Conservation (phyloP, 2,797 vertebrate species). For the Diceros bicornis region DNA sequence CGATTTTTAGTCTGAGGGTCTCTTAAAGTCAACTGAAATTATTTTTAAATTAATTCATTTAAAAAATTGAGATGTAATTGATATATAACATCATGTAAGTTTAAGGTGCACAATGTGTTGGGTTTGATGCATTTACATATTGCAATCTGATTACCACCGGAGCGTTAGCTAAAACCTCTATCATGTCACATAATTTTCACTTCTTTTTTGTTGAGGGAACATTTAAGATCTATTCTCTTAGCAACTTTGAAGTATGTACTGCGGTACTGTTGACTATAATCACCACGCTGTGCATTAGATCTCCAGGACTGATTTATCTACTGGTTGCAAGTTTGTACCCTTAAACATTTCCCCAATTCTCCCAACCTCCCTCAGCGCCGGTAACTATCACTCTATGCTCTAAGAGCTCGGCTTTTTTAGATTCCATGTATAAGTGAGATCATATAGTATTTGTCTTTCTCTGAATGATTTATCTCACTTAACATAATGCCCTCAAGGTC, state of each 20-base stretch:
- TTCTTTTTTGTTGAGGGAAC: not conserved
- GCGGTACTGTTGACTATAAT: not conserved
- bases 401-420: not conserved
- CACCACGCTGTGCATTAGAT: not conserved
- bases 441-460: not conserved
- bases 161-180: not conserved
- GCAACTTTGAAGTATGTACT: not conserved
- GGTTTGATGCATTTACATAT: not conserved
- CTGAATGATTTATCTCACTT: not conserved
- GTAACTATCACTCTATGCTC: no score
- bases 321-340: not conserved
- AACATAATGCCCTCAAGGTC: not conserved
- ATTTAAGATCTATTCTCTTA: not conserved
- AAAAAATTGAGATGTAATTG: not conserved
- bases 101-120: not conserved
- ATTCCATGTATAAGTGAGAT: not conserved
- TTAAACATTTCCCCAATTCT: not conserved
- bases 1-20: not conserved
- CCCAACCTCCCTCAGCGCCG: not conserved
- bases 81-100: not conserved
- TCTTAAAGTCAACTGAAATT: not conserved
- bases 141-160: not conserved
- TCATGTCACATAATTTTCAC: not conserved
- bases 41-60: not conserved
- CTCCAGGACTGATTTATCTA: not conserved